Percentiles rank a stretch among this genome's conserved stretches.
Evolutionary conservation across 2,113 vertebrate species (phyloP).

Genomic region (Lepus timidus): DNA sequence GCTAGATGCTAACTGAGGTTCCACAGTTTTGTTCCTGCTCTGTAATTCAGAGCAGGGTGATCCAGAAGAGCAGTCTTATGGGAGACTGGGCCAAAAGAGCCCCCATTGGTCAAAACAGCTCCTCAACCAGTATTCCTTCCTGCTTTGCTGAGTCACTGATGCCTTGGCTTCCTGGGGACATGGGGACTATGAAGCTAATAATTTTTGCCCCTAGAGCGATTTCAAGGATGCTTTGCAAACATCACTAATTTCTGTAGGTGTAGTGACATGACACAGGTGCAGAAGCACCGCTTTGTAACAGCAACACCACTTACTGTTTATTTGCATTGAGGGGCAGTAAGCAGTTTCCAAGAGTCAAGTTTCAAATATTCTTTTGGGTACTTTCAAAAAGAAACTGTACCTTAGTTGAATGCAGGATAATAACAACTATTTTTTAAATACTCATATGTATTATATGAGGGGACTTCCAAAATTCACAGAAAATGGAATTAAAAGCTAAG

Average conservation of each 20-base stretch:
- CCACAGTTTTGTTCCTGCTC: not conserved
- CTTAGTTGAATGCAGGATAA: not conserved
- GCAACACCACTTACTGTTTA: not conserved
- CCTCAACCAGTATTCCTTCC: not conserved
- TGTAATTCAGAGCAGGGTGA: slow-evolving; percentile 28
- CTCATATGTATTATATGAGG: not conserved
- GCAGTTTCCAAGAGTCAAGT: not conserved
- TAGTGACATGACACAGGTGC: not conserved
- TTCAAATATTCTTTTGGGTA: not conserved
- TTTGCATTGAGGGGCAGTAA: not conserved
- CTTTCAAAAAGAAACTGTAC: not conserved
- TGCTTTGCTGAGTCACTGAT: not conserved
- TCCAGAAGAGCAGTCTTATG: not conserved
- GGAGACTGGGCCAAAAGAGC: not conserved
- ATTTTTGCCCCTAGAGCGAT: not conserved
- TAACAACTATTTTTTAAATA: not conserved
- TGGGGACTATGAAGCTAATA: not conserved
- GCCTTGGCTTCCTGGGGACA: not conserved
- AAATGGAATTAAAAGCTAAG: no score
- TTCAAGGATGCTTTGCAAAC: no score
- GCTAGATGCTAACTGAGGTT: not conserved
- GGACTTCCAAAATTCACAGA: no score
- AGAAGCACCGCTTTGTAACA: not conserved
- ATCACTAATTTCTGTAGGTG: not conserved
- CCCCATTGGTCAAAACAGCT: not conserved